phyloP scores from a whole-genome alignment of 2,888 invertebrate genomes.

The Malacosoma neustria region DNA sequence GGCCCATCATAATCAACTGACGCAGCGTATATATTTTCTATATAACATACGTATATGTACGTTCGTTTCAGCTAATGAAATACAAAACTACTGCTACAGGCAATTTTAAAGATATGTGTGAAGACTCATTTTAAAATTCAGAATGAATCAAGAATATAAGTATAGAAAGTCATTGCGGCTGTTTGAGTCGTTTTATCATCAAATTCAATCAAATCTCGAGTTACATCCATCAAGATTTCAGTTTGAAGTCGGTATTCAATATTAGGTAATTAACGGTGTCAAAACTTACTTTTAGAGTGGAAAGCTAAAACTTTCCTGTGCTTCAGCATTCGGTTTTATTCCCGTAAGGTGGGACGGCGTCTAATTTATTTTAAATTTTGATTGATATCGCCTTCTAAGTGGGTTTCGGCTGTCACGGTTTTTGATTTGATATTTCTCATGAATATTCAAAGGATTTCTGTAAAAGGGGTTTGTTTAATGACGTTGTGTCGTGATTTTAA shows the following conservation, averaged over 20 bases:
- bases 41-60: no score
- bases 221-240: neutral
- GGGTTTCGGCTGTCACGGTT: slow-evolving; percentile 10
- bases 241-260: neutral
- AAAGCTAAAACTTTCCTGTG: slow-evolving; percentile 28
- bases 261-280: neutral
- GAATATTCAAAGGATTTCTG: slow-evolving; percentile 4
- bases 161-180: no score
- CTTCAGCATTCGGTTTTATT: slow-evolving; percentile 24
- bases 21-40: no score
- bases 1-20: no score
- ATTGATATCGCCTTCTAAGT: slow-evolving; percentile 31
- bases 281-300: slow-evolving; percentile 14
- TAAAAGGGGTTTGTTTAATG: neutral
- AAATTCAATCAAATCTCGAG: neutral
- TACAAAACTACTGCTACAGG: no score
- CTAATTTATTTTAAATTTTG: slow-evolving; percentile 34
- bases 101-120: no score
- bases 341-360: slow-evolving; percentile 26
- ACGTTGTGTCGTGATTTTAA: neutral
- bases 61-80: no score
- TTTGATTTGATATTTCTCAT: slow-evolving; percentile 16
- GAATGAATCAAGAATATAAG: no score
- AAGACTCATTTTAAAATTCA: no score
- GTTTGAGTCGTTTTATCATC: no score